Base-by-base conservation (phyloP, 1,140 invertebrate genomes). In the Nasonia longicornis region DNA sequence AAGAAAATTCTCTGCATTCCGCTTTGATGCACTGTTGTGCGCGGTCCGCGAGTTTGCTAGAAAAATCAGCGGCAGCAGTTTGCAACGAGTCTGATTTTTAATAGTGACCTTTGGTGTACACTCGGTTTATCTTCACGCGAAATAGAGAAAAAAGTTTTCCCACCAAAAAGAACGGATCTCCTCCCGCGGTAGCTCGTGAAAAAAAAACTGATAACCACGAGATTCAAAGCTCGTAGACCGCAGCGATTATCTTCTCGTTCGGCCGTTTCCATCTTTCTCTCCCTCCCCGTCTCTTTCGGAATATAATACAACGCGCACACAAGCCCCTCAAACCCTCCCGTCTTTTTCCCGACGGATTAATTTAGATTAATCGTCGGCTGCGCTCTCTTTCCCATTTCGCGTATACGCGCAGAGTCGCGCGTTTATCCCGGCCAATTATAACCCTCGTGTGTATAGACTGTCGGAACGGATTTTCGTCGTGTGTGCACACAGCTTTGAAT, bases 281-380 rank as follows among this genome's bases (percentile, higher is more conserved):
- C 26, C 42, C 8, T 38, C 38, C 12, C 42, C 66, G 45, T 72
- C 69, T 26, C 31, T 79, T 38, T 31, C 22, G 48, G 67, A 58
- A 8, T 31, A 31, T n/a, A 29, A 10, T 42, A 58, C n/a, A 58
- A 58, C 52, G 3, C 16, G 8, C 52, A 58, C 6, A 58, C 2
- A 7, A 67, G 52, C 42, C 20, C 71, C 58, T 67, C 29, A 73
- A 80, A 48, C n/a, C 52, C 52, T 42, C 20, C 42, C 4, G 42
- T 66, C 31, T 77, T 2, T 29, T 63, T 58, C n/a, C 48, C 67
- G 42, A 77, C 10, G 31, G 26, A 81, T 81, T 81, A 81, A 81
- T 81, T 77, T 73, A 81, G 75, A 77, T 81, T 77, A 66, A 77
- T 81, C 38, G 63, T n/a, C n/a, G 52, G 16, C 52, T n/a, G 52